These are phyloP conservation scores for Apodemia hepburni DNA, from an alignment of 2,888 invertebrate species.

Conservation along the genomic window DNA sequence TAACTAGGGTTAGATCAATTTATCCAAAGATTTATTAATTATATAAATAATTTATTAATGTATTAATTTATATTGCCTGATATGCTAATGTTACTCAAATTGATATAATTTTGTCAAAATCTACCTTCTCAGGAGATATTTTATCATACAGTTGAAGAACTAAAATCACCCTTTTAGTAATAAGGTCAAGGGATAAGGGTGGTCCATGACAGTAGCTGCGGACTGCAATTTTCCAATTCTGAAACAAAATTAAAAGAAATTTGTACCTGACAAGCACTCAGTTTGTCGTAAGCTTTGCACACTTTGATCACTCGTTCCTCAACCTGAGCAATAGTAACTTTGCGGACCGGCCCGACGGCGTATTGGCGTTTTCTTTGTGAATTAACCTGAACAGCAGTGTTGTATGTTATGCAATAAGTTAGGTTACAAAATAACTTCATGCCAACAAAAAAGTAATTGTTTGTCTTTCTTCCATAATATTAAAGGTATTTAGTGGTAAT, in stretches of 20 bases:
- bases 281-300: slow-evolving; percentile 93
- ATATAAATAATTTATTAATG: too few relatives aligned
- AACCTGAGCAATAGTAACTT: slow-evolving; percentile 83
- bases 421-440: slow-evolving; percentile 51
- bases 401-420: slow-evolving; percentile 76
- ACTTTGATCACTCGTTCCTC: slow-evolving; percentile 92
- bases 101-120: slow-evolving; percentile 19
- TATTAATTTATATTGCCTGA: background rate
- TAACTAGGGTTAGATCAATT: too few relatives aligned
- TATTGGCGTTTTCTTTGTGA: slow-evolving; percentile 51
- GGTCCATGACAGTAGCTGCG: slow-evolving; percentile 88
- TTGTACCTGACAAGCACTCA: slow-evolving; percentile 90
- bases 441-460: background rate
- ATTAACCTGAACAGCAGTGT: slow-evolving; percentile 62
- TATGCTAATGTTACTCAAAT: background rate
- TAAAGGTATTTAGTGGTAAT: background rate
- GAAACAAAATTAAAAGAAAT: slow-evolving; percentile 70
- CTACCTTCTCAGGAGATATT: slow-evolving; percentile 95
- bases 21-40: too few relatives aligned
- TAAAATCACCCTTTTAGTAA: slow-evolving; percentile 94
- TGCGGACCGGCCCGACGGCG: slow-evolving; percentile 59
- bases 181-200: slow-evolving; percentile 90
- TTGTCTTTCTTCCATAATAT: background rate
- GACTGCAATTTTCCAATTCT: slow-evolving; percentile 83
- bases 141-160: slow-evolving; percentile 99